Base-by-base conservation (phyloP, 35 echinoderm and acorn worm species). In the Lytechinus pictus region DNA sequence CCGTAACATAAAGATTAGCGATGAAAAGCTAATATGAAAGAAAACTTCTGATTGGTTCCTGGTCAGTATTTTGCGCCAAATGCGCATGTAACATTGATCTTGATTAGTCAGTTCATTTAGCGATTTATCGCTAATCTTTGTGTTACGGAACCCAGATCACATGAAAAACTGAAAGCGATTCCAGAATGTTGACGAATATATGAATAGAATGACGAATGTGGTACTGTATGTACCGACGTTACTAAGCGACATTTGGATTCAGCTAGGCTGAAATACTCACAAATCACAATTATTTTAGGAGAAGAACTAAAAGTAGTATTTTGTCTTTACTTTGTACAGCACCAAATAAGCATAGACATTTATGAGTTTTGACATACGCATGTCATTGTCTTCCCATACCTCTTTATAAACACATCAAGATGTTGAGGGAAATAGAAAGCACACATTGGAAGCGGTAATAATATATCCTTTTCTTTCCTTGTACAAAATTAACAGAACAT, bases 381-480 rank as follows among this genome's bases (percentile, higher is more conserved):
- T 52, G 28, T 90, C 52, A 8, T 90, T 29, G 52, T 52, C 29
- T 90, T 54, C 28, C 28, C 28, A 29, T 52, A 90, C 24, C 87
- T 53, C 87, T 52, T 9, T 28, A 55, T 93, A 53, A 27, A 55
- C 92, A 55, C n/a, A 16, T 93, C 92, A 57, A 93, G 92, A 93
- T 93, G 88, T 90, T 54, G 28, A 54, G 92, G 27, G 92, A 57
- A 54, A 57, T 28, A 93, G 92, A 93, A 55, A 93, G 92, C 92
- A 93, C 92, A 93, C 92, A 93, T 93, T 93, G 55, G 92, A 90
- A 93, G 92, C 92, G 92, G 92, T 93, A 57, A 93, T 93, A 93
- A 93, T 93, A 93, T 93, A 57, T 57, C n/a, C 55, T 93, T 57
- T 93, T 92, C 91, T 93, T 54, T 93, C 92, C 53, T 90, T 90